phyloP scores from a whole-genome alignment of 1,140 invertebrate genomes.

The Drosophila erecta region DNA sequence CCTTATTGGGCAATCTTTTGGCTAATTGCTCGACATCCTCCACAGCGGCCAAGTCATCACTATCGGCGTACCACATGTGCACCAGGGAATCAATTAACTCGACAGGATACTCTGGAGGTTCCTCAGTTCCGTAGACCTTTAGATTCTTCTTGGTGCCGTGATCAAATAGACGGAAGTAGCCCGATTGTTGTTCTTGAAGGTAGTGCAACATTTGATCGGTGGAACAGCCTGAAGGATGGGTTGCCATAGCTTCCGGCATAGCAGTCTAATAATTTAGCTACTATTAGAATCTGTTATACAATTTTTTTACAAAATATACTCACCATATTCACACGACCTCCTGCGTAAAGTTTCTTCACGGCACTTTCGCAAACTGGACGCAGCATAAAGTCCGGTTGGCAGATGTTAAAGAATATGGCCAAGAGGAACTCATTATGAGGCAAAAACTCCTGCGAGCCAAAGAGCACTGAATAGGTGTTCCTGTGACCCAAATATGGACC shows the following conservation, averaged over 20 bases:
- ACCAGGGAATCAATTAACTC: constrained; percentile 87
- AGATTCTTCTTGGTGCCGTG: constrained; percentile 85
- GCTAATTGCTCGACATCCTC: constrained; percentile 87
- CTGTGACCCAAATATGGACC: constrained; percentile 53
- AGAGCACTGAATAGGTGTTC: constrained; percentile 76
- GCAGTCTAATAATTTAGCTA: constrained; percentile 64
- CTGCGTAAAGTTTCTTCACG: constrained; percentile 7
- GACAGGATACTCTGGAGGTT: constrained; percentile 86
- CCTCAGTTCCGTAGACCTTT: constrained; percentile 81
- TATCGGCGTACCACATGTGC: constrained; percentile 87
- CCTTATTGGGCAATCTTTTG: constrained; percentile 55
- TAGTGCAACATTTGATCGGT: constrained; percentile 85
- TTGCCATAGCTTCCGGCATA: constrained; percentile 81
- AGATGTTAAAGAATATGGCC: constrained; percentile 75
- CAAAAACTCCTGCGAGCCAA: constrained; percentile 84
- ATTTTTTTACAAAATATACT: constrained; percentile 4
- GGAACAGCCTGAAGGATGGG: constrained; percentile 85
- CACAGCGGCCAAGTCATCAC: constrained; percentile 86
- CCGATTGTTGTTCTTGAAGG: constrained; percentile 84
- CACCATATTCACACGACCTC: constrained; percentile 53
- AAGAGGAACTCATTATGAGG: constrained; percentile 60
- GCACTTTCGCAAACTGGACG: constrained; percentile 20
- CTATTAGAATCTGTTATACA: neutral
- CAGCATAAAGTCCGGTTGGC: constrained; percentile 84
- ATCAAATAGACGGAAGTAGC: constrained; percentile 84